These are phyloP conservation scores for Coturnix japonica DNA, from an alignment of 2,113 vertebrate genomes.

Conservation along the genomic window DNA sequence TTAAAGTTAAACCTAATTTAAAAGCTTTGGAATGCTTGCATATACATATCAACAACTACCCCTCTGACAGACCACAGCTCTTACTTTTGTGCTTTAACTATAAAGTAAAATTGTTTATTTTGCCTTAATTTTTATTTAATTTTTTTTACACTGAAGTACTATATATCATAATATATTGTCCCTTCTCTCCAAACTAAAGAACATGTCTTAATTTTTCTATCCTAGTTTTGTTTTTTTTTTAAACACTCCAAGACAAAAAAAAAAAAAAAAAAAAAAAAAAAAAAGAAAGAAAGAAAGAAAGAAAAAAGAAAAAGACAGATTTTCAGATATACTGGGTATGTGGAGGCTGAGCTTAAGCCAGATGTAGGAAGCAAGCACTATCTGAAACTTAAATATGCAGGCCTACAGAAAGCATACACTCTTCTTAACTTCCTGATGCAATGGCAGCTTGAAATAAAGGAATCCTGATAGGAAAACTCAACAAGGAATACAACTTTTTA, in stretches of 20 bases:
- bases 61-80: neutral
- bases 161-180: neutral
- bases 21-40: neutral
- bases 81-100: neutral
- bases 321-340: neutral
- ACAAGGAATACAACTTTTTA: neutral
- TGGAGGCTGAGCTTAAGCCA: neutral
- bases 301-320: too few relatives aligned
- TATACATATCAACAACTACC: neutral
- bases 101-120: neutral
- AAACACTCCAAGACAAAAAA: too few relatives aligned
- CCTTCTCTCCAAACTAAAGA: neutral
- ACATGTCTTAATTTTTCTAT: neutral
- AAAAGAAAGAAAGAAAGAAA: neutral
- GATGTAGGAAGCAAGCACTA: neutral
- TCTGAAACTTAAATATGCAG: neutral
- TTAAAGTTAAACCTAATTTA: neutral
- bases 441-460: neutral
- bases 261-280: too few relatives aligned
- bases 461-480: neutral
- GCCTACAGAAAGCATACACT: neutral
- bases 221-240: neutral
- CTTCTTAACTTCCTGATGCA: neutral
- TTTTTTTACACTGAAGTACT: neutral
- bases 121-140: too few relatives aligned